These are phyloP conservation scores for Danionella cerebrum DNA, from an alignment of 2,113 vertebrate species.

Conservation along the genomic window DNA sequence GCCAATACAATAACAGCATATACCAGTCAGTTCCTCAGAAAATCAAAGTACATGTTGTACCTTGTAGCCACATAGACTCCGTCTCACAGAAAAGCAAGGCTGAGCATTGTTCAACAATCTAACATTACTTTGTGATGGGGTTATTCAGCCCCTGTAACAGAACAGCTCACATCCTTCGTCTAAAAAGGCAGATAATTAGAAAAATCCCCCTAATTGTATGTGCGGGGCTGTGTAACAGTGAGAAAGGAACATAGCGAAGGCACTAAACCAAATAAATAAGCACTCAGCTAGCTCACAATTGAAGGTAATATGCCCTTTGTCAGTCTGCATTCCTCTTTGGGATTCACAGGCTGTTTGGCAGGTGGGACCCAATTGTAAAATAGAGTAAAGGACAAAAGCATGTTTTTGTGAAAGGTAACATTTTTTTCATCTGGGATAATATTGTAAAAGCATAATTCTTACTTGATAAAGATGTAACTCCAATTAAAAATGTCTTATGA, in stretches of 20 bases:
- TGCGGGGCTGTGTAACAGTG: constrained; percentile 19
- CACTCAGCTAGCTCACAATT: constrained; percentile 77
- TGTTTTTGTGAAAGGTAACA: constrained; percentile 54
- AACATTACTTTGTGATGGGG: constrained; percentile 34
- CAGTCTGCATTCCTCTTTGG: constrained; percentile 77
- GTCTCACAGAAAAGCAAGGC: neutral
- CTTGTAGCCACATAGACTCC: neutral
- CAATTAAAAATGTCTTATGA: neutral
- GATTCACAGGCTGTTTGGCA: constrained; percentile 78
- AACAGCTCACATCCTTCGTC: constrained; percentile 69
- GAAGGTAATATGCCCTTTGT: constrained; percentile 76
- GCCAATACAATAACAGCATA: neutral
- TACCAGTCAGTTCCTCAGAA: neutral
- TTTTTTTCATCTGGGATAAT: too few species aligned
- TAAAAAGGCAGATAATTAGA: constrained; percentile 78
- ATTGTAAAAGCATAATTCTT: constrained; percentile 37
- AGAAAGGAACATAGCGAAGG: constrained; percentile 56
- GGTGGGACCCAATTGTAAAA: constrained; percentile 74
- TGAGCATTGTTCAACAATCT: constrained; percentile 1
- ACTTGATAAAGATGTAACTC: neutral
- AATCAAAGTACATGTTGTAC: neutral
- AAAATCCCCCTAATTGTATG: constrained; percentile 57
- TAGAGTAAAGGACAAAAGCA: constrained; percentile 57
- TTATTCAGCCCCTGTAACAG: constrained; percentile 65
- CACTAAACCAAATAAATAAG: constrained; percentile 81